phyloP scores from a whole-genome alignment of 2,888 invertebrate species.

The Drosophila tanythrix region DNA sequence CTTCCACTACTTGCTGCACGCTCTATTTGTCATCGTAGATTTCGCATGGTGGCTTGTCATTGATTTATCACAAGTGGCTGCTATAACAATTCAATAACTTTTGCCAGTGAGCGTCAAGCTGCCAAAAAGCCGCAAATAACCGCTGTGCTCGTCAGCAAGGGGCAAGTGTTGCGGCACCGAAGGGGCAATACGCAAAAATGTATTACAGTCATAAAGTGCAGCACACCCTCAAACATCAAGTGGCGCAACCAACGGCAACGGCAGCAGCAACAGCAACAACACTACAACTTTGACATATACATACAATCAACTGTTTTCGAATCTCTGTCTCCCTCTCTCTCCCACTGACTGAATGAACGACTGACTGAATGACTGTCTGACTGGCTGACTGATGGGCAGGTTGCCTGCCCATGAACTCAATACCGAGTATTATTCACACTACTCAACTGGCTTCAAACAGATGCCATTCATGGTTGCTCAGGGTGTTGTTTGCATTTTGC shows the following conservation, averaged over 20 bases:
- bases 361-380: conserved; percentile 13
- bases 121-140: conserved; percentile 55
- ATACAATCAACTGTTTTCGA: conserved; percentile 29
- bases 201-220: conserved; percentile 73
- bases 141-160: conserved; percentile 1
- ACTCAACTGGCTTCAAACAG: conserved; percentile 21
- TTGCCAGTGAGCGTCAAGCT: conserved; percentile 32
- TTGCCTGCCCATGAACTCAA: conserved; percentile 8
- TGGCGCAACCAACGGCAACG: conserved; percentile 8
- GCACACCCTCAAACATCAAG: conserved; percentile 32
- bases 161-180: not conserved
- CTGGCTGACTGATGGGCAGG: conserved; percentile 14
- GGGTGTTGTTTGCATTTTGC: not conserved
- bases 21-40: conserved; percentile 57
- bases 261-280: conserved; percentile 1
- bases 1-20: not conserved
- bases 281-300: conserved; percentile 5
- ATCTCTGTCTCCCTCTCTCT: not conserved
- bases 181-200: conserved; percentile 43
- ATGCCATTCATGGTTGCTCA: conserved; percentile 6
- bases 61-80: conserved; percentile 73
- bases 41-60: conserved; percentile 43
- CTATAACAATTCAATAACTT: conserved; percentile 75
- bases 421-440: conserved; percentile 11
- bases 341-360: conserved; percentile 7